phyloP scores from a whole-genome alignment of 2,797 vertebrate genomes.

The Melanotaenia nigrans region DNA sequence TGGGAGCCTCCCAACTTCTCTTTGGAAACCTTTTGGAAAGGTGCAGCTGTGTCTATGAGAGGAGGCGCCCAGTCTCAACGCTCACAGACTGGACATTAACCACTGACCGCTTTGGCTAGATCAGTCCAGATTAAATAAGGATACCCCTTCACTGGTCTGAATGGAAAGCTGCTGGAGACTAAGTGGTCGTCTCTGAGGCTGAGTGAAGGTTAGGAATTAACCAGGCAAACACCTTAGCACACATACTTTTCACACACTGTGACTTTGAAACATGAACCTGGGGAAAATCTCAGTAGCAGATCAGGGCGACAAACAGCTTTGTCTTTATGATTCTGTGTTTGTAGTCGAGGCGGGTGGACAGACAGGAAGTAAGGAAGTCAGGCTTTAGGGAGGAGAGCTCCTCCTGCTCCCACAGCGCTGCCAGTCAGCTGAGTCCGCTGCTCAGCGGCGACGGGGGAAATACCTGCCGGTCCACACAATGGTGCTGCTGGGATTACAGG shows the following conservation, averaged over 20 bases:
- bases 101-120: conserved; percentile 69
- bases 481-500: conserved; percentile 83
- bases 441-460: conserved; percentile 83
- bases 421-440: conserved; percentile 81
- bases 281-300: background rate
- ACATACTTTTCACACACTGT: conserved; percentile 11
- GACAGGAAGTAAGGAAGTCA: conserved; percentile 61
- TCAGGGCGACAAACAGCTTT: conserved; percentile 17
- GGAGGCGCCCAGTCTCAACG: conserved; percentile 16
- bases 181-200: conserved; percentile 66
- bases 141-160: conserved; percentile 63
- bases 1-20: conserved; percentile 18
- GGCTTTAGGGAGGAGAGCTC: conserved; percentile 46
- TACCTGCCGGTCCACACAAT: conserved; percentile 89
- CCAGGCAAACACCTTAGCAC: conserved; percentile 23
- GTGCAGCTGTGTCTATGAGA: conserved; percentile 66
- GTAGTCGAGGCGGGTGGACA: conserved; percentile 31
- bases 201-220: conserved; percentile 46
- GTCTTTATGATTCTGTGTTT: conserved; percentile 34
- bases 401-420: conserved; percentile 74
- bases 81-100: conserved; percentile 49
- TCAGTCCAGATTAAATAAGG: conserved; percentile 76
- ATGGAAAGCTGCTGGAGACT: conserved; percentile 73
- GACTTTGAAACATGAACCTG: conserved; percentile 22
- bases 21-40: conserved; percentile 36